Base-by-base conservation (phyloP, 2,797 vertebrate species). In the Hydrolagus colliei region DNA sequence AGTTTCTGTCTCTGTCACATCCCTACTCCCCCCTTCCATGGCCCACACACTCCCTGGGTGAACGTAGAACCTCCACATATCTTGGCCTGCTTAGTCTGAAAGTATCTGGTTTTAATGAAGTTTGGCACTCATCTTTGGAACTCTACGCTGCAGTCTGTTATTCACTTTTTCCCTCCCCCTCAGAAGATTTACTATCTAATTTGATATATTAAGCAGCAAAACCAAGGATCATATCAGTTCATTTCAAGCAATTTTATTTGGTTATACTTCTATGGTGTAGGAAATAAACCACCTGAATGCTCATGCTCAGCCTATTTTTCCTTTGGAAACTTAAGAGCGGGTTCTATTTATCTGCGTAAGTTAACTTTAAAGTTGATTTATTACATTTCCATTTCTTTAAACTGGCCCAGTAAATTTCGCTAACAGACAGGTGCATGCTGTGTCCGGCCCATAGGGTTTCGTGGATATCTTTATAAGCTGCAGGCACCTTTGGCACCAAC, bases 71-170 rank as follows among this genome's bases (percentile, higher is more conserved):
- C 27, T 73, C 72, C 27, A 27, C 22, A 73, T 73, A 73, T 22
- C 72, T 73, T 32, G 72, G 72, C 72, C 20, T 32, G 22, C 72
- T 73, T 73, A 32, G 22, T 27, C 72, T 73, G 4, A 20, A 73
- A 73, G 32, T 73, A 32, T 27, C 22, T 32, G 72, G 72, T 73
- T 73, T 73, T 73, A 73, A 73, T 73, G 71, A 72, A 72, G n/a
- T 72, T 20, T 72, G 68, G 68, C 68, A 18, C 14, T 16, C 68
- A 18, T 71, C 18, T 20, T 71, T 71, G 72, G 72, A 73, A 73
- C 22, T 27, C 72, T 73, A 27, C 13, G 72, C 72, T 73, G 32
- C 12, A 73, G 72, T 73, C 41, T 73, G 22, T 27, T 32, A 73
- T 73, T 73, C 41, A 52, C 41, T 52, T 52, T 52, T 52, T 52